Evolutionary conservation across 2,113 vertebrate genomes (phyloP), one percentile per base, ranked within the genome.

Genomic region (Calidris pugnax): DNA sequence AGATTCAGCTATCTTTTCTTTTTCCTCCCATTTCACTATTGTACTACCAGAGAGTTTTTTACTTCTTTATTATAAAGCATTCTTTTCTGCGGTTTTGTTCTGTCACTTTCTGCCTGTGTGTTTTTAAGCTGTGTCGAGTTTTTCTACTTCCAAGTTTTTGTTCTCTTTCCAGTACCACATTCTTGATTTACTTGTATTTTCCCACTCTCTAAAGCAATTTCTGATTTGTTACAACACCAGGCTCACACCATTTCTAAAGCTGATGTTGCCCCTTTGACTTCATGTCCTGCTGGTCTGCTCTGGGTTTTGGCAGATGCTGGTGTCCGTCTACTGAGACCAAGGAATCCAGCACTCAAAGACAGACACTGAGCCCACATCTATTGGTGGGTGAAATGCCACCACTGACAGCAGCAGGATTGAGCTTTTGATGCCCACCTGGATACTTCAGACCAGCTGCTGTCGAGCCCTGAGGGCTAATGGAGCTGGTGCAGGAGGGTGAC

Each of bases 371-470:
- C 43, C 48, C 17, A 8, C 4, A 8, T 17, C 48, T 51, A 24
- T 13, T 0, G 0, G 10, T 47, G 41, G 28, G 7, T 59, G 32
- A 79, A 69, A n/a, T 1, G 3, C 9, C 48, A 37, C 9, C 24
- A 9, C 19, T 59, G 41, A 13, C 9, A 21, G 26, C 13, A 67
- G 35, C 35, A 71, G 35, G 7, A 62, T 19, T 47, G 63, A 15
- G 21, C 12, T 88, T 18, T 6, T 16, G 4, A 50, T 43, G 67
- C 12, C 35, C 48, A 41, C 18, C 22, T 27, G 24, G 35, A 37
- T 6, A 13, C 51, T 55, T 33, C 37, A 48, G 41, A 55, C 10
- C 7, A 23, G 13, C 24, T 50, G 24, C 30, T 55, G 7, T 11
- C 2, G 2, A 22, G 6, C 15, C 72, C 41, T 4, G 69, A 66